Evolutionary conservation across 2,113 vertebrate genomes (phyloP), one percentile per base, ranked within the genome.

Genomic region (Candoia aspera): DNA sequence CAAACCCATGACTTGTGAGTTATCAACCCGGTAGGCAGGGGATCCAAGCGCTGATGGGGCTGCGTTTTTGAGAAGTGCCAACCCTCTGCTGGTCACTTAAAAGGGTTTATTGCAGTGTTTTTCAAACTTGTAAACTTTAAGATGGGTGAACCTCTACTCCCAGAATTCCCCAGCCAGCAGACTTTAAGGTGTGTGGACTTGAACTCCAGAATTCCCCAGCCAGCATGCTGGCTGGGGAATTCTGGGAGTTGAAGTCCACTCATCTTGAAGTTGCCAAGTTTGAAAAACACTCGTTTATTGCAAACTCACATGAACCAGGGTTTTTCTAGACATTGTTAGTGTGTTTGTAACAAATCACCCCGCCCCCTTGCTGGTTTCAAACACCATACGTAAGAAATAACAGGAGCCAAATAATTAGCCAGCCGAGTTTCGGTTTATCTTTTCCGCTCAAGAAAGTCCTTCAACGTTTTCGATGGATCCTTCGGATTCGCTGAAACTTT

Each of bases 401-500:
- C 4, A 6, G 49, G 33, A 73, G 42, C n/a, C 57, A 86, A 42
- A 1, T 26, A 21, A 26, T 37, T 33, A 58, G 26, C 17, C 2
- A 19, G n/a, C 68, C 79, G 42, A 60, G 83, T 90, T 86, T 0
- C 55, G 57, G 88, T 68, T 84, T 8, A 91, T 59, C 90, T 91
- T 73, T 90, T 60, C 88, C 21, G 68, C 86, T 0, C 0, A 88
- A 46, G 54, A 46, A 90, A 88, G 89, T 94, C 95, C 96, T 94
- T 97, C 94, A 42, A 96, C 91, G 89, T 86, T 92, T 33, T 93
- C 94, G 84, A 95, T 88, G 89, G 93, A 90, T 84, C 88, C 58
- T 58, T 95, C 94, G 42, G 94, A 54, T 0, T 86, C 96, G 64
- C 92, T 89, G 94, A 88, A 0, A 1, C 93, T 90, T 87, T 97